Percentiles rank a stretch among this genome's conserved stretches.
These are phyloP conservation scores for Diarsia mendica DNA, from an alignment of 2,888 invertebrate species.

Conservation along the genomic window DNA sequence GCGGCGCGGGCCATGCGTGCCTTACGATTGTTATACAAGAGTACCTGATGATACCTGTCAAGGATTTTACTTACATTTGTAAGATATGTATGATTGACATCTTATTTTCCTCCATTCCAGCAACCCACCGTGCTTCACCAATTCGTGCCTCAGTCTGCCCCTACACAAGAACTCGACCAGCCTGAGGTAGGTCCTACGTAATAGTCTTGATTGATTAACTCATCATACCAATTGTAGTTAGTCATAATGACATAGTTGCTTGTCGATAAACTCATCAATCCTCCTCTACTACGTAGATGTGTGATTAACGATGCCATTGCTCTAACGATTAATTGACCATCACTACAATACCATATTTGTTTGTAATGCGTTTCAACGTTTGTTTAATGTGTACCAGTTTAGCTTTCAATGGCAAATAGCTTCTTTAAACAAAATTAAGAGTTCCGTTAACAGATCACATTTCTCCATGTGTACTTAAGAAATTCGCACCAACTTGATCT, in stretches of 20 bases:
- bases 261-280: constrained; percentile 25
- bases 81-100: constrained; percentile 21
- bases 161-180: constrained; percentile 87
- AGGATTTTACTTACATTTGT: constrained; percentile 1
- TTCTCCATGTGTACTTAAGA: constrained; percentile 9
- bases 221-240: neutral
- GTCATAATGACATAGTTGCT: constrained; percentile 15
- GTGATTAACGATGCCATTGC: constrained; percentile 28
- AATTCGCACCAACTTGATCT: constrained; percentile 24
- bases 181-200: constrained; percentile 79
- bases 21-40: constrained; percentile 51
- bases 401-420: constrained; percentile 13
- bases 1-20: constrained; percentile 67
- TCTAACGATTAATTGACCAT: constrained; percentile 32
- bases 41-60: constrained; percentile 34
- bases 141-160: constrained; percentile 86
- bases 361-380: constrained; percentile 9
- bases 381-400: constrained; percentile 21
- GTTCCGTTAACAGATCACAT: constrained; percentile 17
- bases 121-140: constrained; percentile 85
- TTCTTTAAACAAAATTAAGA: constrained; percentile 25
- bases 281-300: neutral
- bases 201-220: neutral
- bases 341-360: constrained; percentile 14
- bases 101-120: constrained; percentile 71